Base-by-base conservation (phyloP, 2,888 invertebrate species). In the Drosophila sordidula region DNA sequence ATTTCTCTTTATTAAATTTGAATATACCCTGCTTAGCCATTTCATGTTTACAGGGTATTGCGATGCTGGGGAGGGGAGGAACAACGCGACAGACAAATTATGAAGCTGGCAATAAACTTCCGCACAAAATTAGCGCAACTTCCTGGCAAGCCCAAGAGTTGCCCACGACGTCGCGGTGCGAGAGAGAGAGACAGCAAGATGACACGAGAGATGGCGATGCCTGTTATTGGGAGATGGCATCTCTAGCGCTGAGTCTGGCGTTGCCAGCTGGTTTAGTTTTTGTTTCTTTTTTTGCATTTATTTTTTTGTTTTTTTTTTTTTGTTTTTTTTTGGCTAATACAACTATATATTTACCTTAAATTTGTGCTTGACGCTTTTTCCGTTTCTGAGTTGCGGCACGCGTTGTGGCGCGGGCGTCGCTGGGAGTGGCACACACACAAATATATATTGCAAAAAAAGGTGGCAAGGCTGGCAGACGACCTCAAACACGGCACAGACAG, bases 81-180 rank as follows among this genome's bases (percentile, higher is more conserved):
- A 14, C 56, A 58, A 55, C 39, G 51, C 56, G 67, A 51, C 73
- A 68, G 77, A 81, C 81, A 84, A 84, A 81, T 82, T 84, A 75
- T 84, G 78, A 79, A 81, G 72, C 72, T 70, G 72, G 85, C 82
- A 81, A 85, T 79, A 85, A 84, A 78, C 85, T 82, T 84, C 85
- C 82, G 85, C 79, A 77, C 66, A 47, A 81, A 82, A 84, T 82
- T 82, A 82, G 75, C 78, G 58, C 75, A 66, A 78, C 80, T 81
- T 82, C 82, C 79, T 81, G 82, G 63, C 70, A 71, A 70, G 75
- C 72, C 70, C 71, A 72, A 62, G 57, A 58, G 71, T 71, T 64
- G 61, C 64, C 49, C 65, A 57, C 66, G 58, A 52, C 46, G 58
- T 58, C 69, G 59, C 68, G 18, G 58, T 38, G 63, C 34, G 55